Percentiles rank a stretch among this genome's conserved stretches.
Conservation (phyloP, 2,797 vertebrate genomes). For the Anabas testudineus region DNA sequence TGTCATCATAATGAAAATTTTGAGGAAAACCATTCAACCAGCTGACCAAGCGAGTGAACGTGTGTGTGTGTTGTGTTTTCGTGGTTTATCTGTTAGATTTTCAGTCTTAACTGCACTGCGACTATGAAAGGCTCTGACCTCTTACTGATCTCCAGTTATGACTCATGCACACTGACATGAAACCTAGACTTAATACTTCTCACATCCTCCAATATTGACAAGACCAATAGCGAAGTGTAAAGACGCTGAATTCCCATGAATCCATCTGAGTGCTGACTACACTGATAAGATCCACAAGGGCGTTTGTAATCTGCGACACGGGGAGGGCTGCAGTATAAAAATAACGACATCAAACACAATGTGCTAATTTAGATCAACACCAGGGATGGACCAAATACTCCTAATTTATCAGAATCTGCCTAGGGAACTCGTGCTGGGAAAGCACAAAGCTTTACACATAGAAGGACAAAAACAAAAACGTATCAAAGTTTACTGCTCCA, state of each 20-base stretch:
- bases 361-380: too few relatives aligned
- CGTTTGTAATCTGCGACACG: background rate
- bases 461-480: background rate
- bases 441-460: too few relatives aligned
- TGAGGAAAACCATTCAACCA: background rate
- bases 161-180: slow-evolving; percentile 72
- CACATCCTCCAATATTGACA: slow-evolving; percentile 71
- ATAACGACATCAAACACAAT: background rate
- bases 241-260: background rate
- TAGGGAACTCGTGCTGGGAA: background rate
- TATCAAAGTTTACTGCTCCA: background rate
- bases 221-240: slow-evolving; percentile 5
- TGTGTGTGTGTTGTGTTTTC: slow-evolving; percentile 41
- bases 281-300: too few relatives aligned
- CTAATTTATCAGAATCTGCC: too few relatives aligned
- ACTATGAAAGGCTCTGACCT: slow-evolving; percentile 71
- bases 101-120: slow-evolving; percentile 55
- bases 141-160: slow-evolving; percentile 76
- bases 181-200: slow-evolving; percentile 77
- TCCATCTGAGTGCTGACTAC: slow-evolving; percentile 3
- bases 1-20: background rate
- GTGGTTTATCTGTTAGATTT: slow-evolving; percentile 65
- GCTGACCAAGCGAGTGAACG: slow-evolving; percentile 20
- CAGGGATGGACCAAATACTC: too few relatives aligned
- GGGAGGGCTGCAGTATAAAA: too few relatives aligned